Conservation (phyloP, 23 tunicate species). For the Ciona savignyi region DNA sequence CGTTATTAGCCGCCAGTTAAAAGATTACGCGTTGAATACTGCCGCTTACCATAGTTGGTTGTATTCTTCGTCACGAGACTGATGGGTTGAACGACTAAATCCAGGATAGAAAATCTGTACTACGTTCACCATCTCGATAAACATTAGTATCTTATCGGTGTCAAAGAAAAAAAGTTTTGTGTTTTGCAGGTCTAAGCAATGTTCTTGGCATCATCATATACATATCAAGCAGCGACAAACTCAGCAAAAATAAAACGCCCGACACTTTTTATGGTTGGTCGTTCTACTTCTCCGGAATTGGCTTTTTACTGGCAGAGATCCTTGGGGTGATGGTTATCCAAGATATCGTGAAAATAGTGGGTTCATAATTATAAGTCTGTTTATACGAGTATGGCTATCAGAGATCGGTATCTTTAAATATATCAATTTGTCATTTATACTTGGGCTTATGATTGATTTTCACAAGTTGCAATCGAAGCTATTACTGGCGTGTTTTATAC, state of each 20-base stretch:
- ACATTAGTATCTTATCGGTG: neutral
- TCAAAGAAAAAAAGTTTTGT: neutral
- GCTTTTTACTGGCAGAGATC: slow-evolving; percentile 32
- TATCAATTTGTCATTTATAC: too few relatives aligned
- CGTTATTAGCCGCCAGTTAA: too few relatives aligned
- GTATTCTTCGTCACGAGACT: too few relatives aligned
- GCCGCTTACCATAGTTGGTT: too few relatives aligned
- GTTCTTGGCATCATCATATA: slow-evolving; percentile 61
- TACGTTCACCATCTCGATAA: neutral
- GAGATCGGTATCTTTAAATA: too few relatives aligned
- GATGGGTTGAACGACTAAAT: too few relatives aligned
- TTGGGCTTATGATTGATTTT: too few relatives aligned
- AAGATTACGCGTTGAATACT: too few relatives aligned
- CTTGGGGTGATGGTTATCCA: slow-evolving; percentile 50
- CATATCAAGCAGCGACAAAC: slow-evolving; percentile 45
- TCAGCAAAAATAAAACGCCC: neutral
- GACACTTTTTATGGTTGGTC: slow-evolving; percentile 44
- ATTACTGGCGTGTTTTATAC: too few relatives aligned
- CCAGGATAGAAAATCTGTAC: neutral
- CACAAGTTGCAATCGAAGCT: too few relatives aligned
- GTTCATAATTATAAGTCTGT: neutral
- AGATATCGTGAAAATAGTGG: slow-evolving; percentile 16
- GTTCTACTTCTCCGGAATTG: slow-evolving; percentile 44
- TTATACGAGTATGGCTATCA: too few relatives aligned
- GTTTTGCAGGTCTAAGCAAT: slow-evolving; percentile 35